phyloP scores from a whole-genome alignment of 2,113 vertebrate genomes.

The Rhagologus leucostigma region DNA sequence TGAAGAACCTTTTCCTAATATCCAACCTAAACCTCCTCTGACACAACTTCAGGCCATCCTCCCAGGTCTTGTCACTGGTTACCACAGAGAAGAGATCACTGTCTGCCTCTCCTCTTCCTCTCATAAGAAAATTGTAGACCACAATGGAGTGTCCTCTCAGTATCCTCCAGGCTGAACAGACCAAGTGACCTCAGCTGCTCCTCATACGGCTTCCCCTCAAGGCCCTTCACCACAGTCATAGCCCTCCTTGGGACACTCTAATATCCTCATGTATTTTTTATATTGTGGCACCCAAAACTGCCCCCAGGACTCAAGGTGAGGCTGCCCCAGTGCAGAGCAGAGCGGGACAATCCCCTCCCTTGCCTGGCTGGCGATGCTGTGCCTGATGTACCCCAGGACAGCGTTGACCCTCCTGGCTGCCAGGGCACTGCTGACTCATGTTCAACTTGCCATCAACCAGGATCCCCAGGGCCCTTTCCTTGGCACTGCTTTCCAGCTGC shows the following conservation, averaged over 20 bases:
- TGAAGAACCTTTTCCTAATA: not conserved
- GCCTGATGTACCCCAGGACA: not conserved
- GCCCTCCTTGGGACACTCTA: not conserved
- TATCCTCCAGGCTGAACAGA: not conserved
- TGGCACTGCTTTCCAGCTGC: not conserved
- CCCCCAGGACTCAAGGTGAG: fast-evolving
- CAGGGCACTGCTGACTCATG: fast-evolving
- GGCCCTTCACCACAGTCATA: fast-evolving
- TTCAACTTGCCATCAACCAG: fast-evolving
- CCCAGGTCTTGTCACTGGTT: fast-evolving
- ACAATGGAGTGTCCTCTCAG: too few species aligned
- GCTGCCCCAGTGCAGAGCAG: fast-evolving
- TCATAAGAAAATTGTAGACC: not conserved
- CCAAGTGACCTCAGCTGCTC: not conserved
- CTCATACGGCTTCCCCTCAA: fast-evolving
- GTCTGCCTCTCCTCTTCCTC: not conserved
- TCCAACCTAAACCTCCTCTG: not conserved
- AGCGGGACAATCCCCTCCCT: not conserved
- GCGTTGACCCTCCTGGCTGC: fast-evolving
- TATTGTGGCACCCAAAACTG: fast-evolving
- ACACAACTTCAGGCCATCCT: not conserved
- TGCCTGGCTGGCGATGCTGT: fast-evolving
- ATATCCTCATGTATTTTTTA: not conserved
- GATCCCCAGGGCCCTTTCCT: fast-evolving
- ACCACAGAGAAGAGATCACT: not conserved